A percentile compares a stretch with the other conserved stretches of the same genome.
Conservation (phyloP, 2,797 vertebrate genomes). For the Chloroceryle inda region DNA sequence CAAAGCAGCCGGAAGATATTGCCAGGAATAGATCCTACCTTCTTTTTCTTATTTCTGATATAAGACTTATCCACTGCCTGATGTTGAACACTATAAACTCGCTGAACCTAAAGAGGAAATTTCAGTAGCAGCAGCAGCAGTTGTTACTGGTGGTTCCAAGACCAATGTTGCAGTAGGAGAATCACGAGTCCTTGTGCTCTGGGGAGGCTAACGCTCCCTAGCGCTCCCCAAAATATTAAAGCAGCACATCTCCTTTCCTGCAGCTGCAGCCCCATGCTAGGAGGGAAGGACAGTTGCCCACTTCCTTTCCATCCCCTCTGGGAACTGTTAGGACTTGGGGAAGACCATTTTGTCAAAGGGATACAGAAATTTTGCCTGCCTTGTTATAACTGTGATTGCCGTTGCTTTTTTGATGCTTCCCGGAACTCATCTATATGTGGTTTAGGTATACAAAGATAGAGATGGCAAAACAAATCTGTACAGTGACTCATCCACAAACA, state of each 20-base stretch:
- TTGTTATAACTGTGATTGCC: background rate
- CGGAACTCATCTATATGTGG: background rate
- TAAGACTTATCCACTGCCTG: background rate
- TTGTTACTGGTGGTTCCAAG: background rate
- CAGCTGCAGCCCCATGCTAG: background rate
- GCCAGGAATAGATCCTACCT: background rate
- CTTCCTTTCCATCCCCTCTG: background rate
- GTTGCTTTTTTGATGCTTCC: background rate
- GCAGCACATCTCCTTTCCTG: background rate
- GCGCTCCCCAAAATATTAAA: background rate
- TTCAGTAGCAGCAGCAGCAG: background rate
- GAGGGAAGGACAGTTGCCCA: background rate
- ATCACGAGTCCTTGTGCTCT: background rate
- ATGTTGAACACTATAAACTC: background rate
- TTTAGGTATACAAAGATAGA: background rate
- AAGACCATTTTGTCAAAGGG: background rate
- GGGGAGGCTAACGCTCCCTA: accelerated
- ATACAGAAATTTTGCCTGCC: background rate
- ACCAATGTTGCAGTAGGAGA: background rate
- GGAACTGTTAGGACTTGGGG: background rate
- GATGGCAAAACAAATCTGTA: background rate
- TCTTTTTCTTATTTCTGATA: background rate
- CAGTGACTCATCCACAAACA: background rate
- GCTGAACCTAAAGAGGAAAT: background rate
- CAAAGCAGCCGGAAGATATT: background rate